Evolutionary conservation across 2,888 invertebrate genomes (phyloP), one percentile per base, ranked within the genome.

Genomic region (Achlya flavicornis): DNA sequence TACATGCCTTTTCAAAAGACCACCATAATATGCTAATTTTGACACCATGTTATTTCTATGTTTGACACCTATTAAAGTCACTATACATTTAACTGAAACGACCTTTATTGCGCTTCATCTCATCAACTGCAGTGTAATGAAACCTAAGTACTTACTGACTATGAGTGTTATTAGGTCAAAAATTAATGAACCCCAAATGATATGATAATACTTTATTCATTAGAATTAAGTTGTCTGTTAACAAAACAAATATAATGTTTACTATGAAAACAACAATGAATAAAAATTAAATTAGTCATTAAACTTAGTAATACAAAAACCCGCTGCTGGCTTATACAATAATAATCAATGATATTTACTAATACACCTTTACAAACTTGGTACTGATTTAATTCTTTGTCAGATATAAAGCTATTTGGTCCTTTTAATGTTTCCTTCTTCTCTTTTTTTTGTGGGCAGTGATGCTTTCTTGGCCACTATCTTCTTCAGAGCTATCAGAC

Each of bases 391-490:
- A 65, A 79, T 81, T 46, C 46, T 46, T 76, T 71, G 65, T 72
- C n/a, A 65, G 69, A 77, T 68, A 75, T 86, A 84, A 82, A 79
- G 80, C 79, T 80, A 53, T 74, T 80, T 82, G 83, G 80, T 81
- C 73, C 69, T 66, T 73, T 85, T 79, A 91, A 77, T 89, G 78
- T 86, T 90, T 96, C 84, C 95, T 94, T 83, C 96, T 95, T 80
- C 97, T 96, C 84, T 96, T 96, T 81, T 95, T 95, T 84, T 98
- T 98, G 84, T 97, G 97, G 57, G 97, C 97, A 62, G 97, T 96
- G 63, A 98, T 95, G 75, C 97, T 98, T 84, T 98, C 98, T 87
- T 98, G 98, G 1, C 98, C 98, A 79, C 98, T 98, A 76, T 97
- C 97, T 73, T 95, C 95, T 70, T 95, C 96, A 74, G 95, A 95